A percentile compares a stretch with the other conserved stretches of the same genome.
These are phyloP conservation scores for Aphelinus certus DNA, from an alignment of 1,140 invertebrate genomes.

Conservation along the genomic window DNA sequence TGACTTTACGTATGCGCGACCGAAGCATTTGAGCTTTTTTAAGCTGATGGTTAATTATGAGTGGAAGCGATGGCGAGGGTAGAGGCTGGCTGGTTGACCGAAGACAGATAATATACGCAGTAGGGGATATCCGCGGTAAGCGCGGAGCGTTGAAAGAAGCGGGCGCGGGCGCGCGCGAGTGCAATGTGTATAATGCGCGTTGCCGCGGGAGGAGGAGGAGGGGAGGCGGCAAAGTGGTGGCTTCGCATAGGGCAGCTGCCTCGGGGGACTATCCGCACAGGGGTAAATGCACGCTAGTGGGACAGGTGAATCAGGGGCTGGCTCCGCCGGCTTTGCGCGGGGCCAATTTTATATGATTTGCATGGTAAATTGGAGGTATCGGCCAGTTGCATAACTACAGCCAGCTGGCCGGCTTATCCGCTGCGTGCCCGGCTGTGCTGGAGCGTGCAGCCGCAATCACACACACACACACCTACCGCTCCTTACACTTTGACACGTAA, in stretches of 20 bases:
- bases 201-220: not conserved
- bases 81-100: too few species aligned
- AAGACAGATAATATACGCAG: too few species aligned
- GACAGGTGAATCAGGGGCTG: too few species aligned
- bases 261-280: not conserved
- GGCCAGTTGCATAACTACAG: not conserved
- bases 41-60: too few species aligned
- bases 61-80: too few species aligned
- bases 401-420: not conserved
- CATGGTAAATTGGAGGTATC: slow-evolving; percentile 20
- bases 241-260: not conserved
- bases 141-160: not conserved
- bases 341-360: slow-evolving; percentile 9
- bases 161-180: too few species aligned
- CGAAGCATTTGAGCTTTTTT: too few species aligned
- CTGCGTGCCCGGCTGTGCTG: not conserved
- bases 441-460: not conserved
- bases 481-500: not conserved
- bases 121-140: too few species aligned
- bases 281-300: too few species aligned
- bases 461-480: not conserved
- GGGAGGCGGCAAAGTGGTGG: not conserved
- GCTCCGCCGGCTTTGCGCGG: too few species aligned
- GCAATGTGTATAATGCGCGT: not conserved
- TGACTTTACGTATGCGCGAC: too few species aligned